Evolutionary conservation across 2,888 invertebrate genomes (phyloP), one percentile per base, ranked within the genome.

Genomic region (Salpingus planirostris): DNA sequence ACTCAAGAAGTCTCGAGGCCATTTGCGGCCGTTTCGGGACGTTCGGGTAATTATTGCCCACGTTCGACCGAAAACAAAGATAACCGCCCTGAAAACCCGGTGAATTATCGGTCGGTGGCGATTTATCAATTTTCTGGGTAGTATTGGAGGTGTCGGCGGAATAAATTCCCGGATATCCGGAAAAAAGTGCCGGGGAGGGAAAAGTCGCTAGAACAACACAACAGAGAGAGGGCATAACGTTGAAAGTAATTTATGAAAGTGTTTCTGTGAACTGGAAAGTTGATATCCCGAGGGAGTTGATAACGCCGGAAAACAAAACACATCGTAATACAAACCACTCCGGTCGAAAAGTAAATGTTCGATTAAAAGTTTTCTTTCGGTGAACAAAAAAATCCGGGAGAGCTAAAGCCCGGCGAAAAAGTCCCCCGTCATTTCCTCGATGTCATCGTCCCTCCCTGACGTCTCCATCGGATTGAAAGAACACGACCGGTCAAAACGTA

Each of bases 271-370:
- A 43, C 46, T 47, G 43, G 42, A 49, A 49, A 47, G 33, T 40
- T 35, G 40, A 44, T 39, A 42, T 48, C 49, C 43, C 47, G 24
- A 8, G 49, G 38, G 51, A 38, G 43, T 44, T 43, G 46, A 51
- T 48, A 47, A 47, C 46, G 46, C 28, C 33, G 36, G 45, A 44
- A 48, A 49, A 47, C 46, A 46, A 47, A 49, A 50, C 46, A 52
- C 49, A 42, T 49, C 49, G 49, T 47, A 49, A 47, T 44, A 44
- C 43, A 33, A 44, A 36, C 43, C 33, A 29, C 40, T 43, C 40
- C 40, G 48, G 45, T 46, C 43, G 49, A 49, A 46, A 46, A 45
- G 46, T 49, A 53, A 53, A 48, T 46, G 50, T 49, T 49, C 49
- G 50, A 53, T 52, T 52, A 49, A 50, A 52, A 50, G 42, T 50